A percentile compares a stretch with the other conserved stretches of the same genome.
phyloP scores from a whole-genome alignment of 2,113 vertebrate genomes.

The Cephalopholis sonnerati region DNA sequence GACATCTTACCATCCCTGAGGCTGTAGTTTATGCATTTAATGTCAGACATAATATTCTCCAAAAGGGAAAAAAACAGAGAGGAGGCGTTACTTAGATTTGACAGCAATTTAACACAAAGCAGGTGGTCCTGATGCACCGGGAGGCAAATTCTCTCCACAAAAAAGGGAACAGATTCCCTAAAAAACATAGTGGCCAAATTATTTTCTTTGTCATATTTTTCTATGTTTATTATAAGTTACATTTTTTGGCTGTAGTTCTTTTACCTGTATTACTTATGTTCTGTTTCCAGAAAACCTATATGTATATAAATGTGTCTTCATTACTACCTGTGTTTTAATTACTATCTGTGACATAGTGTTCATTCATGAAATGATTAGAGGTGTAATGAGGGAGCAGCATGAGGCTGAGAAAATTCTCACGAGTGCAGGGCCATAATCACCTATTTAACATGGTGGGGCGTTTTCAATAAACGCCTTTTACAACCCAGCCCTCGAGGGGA shows the following conservation, averaged over 20 bases:
- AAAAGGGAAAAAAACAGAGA: background rate
- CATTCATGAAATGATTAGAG: background rate
- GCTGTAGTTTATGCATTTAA: background rate
- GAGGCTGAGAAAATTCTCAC: background rate
- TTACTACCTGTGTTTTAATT: background rate
- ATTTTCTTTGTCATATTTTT: background rate
- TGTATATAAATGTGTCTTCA: no score
- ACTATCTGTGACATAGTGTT: background rate
- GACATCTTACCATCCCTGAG: background rate
- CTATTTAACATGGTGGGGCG: no score
- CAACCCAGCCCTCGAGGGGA: no score
- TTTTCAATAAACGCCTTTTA: no score
- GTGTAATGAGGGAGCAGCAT: background rate
- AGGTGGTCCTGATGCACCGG: background rate
- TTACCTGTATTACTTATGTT: background rate
- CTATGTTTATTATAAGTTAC: background rate
- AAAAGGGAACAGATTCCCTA: background rate
- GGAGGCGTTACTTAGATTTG: background rate
- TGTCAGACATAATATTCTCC: background rate
- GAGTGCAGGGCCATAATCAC: no score
- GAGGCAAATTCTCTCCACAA: background rate
- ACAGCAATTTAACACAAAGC: conserved; percentile 8
- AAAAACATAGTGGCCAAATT: background rate
- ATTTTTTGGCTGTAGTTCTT: background rate
- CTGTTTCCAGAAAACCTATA: background rate